Evolutionary conservation across 2,113 vertebrate genomes (phyloP).

Genomic region (Rutilus rutilus): DNA sequence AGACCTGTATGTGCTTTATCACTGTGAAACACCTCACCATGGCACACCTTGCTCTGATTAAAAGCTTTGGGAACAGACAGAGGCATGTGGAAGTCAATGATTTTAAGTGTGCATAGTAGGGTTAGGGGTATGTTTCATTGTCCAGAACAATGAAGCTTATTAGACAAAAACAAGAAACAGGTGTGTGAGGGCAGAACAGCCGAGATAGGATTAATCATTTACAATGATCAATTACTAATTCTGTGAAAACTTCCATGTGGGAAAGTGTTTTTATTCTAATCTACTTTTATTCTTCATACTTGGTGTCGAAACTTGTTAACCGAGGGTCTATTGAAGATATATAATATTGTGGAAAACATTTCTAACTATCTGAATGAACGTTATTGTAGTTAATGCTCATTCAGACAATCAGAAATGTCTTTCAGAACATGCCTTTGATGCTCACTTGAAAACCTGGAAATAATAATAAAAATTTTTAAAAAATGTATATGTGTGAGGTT

Average conservation of each 20-base stretch:
- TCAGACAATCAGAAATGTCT: too few species aligned
- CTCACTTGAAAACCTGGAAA: not conserved
- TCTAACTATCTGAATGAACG: too few species aligned
- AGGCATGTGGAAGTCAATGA: slow-evolving; percentile 34
- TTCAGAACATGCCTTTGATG: not conserved
- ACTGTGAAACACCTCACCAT: slow-evolving; percentile 39
- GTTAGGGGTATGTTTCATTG: slow-evolving; percentile 36
- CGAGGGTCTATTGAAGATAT: not conserved
- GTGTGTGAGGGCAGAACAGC: slow-evolving; percentile 3
- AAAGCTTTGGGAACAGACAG: slow-evolving; percentile 20
- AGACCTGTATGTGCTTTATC: slow-evolving; percentile 52
- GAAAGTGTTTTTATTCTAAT: not conserved
- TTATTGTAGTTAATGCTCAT: too few species aligned
- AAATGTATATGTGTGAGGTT: not conserved
- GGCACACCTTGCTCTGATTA: slow-evolving; percentile 55
- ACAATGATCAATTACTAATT: slow-evolving; percentile 22
- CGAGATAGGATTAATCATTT: slow-evolving; percentile 38
- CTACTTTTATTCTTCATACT: not conserved
- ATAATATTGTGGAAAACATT: not conserved
- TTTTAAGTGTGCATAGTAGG: slow-evolving; percentile 21
- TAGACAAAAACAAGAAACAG: slow-evolving; percentile 31
- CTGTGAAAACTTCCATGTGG: not conserved
- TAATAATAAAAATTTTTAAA: too few species aligned
- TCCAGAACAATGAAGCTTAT: slow-evolving; percentile 49
- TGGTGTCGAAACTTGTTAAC: not conserved